Evolutionary conservation across 1,140 invertebrate species (phyloP).

Genomic region (Plectrocnemia conspersa): DNA sequence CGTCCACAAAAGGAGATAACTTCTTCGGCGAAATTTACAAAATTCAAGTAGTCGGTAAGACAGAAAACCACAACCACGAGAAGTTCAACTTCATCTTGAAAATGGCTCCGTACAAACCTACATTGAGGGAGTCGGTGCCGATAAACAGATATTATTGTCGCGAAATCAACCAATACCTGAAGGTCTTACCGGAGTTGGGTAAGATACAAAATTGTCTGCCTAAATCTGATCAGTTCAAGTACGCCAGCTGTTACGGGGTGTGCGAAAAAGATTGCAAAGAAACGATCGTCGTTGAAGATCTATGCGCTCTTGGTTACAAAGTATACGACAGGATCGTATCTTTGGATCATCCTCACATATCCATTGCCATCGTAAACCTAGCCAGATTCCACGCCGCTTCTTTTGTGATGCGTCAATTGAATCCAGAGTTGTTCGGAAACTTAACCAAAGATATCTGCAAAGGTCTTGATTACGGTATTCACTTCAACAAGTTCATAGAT

Average conservation of each 20-base stretch:
- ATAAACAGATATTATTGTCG: conserved; percentile 38
- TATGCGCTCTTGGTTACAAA: conserved; percentile 43
- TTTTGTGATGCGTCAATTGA: conserved; percentile 46
- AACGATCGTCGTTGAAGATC: conserved; percentile 53
- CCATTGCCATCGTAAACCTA: conserved; percentile 47
- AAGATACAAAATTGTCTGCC: conserved; percentile 38
- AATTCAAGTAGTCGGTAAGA: conserved; percentile 22
- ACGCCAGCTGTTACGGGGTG: conserved; percentile 43
- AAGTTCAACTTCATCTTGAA: conserved; percentile 37
- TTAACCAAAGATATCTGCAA: conserved; percentile 14
- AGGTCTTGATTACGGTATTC: conserved; percentile 4
- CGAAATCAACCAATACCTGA: conserved; percentile 41
- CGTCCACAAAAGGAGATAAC: conserved; percentile 41
- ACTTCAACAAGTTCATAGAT: conserved; percentile 8
- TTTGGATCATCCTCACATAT: conserved; percentile 45
- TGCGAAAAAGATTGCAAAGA: conserved; percentile 42
- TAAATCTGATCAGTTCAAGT: conserved; percentile 35
- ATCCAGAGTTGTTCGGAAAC: conserved; percentile 38
- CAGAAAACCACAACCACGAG: neutral
- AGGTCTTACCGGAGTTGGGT: conserved; percentile 40
- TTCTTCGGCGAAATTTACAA: conserved; percentile 43
- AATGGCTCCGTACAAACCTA: conserved; percentile 37
- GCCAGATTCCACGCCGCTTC: conserved; percentile 54
- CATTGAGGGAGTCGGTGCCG: conserved; percentile 39
- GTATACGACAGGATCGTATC: conserved; percentile 47